Percentiles rank a stretch among this genome's conserved stretches.
Evolutionary conservation across 2,113 vertebrate genomes (phyloP).

Genomic region (Pituophis catenifer): DNA sequence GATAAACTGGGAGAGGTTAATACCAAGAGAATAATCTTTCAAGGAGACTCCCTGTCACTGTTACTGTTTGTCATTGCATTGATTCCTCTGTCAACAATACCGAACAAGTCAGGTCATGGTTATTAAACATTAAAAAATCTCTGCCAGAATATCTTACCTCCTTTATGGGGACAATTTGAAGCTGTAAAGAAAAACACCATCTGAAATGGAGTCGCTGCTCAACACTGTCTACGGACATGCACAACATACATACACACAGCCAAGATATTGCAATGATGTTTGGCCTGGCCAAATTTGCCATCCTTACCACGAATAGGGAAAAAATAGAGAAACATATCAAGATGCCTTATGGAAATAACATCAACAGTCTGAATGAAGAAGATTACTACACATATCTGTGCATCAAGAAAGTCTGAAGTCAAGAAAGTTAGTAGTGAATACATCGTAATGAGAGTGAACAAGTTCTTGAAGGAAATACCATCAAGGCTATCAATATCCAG

Average conservation of each 20-base stretch:
- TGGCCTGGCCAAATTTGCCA: background rate
- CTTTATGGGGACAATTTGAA: background rate
- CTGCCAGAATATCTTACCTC: background rate
- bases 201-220: background rate
- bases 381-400: background rate
- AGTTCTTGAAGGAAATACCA: background rate
- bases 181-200: background rate
- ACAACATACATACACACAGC: background rate
- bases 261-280: background rate
- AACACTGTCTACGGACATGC: background rate
- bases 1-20: background rate
- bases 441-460: background rate
- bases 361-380: background rate
- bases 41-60: background rate
- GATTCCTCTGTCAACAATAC: background rate
- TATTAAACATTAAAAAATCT: background rate
- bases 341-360: background rate
- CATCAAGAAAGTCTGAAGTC: background rate
- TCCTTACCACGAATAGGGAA: background rate
- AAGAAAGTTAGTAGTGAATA: background rate
- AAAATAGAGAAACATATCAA: background rate
- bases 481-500: background rate
- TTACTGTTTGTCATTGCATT: background rate
- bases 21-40: background rate
- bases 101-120: background rate